phyloP scores from a whole-genome alignment of 2,797 vertebrate genomes.

The Acanthurus lineatus region DNA sequence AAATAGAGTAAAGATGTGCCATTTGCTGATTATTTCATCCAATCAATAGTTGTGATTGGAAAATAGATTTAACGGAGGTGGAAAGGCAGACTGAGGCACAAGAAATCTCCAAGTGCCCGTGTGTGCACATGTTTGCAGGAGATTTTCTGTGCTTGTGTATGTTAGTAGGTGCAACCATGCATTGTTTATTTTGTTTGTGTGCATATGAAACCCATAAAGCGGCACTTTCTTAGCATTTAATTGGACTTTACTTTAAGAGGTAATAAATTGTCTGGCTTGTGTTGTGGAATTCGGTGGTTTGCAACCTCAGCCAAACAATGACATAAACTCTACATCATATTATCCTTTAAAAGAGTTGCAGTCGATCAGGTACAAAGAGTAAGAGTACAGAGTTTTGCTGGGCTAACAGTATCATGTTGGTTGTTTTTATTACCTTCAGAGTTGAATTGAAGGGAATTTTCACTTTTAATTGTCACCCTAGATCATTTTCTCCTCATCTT shows the following conservation, averaged over 20 bases:
- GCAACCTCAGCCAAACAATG: slow-evolving; percentile 33
- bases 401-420: neutral
- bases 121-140: neutral
- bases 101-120: slow-evolving; percentile 18
- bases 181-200: slow-evolving; percentile 31
- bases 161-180: slow-evolving; percentile 7
- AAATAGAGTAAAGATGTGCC: slow-evolving; percentile 83
- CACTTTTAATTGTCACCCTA: slow-evolving; percentile 9
- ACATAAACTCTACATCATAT: slow-evolving; percentile 24
- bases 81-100: slow-evolving; percentile 15
- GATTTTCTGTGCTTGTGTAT: neutral
- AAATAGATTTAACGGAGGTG: slow-evolving; percentile 56
- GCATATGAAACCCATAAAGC: slow-evolving; percentile 33
- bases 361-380: no score
- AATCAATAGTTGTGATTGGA: slow-evolving; percentile 85
- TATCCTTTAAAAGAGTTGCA: neutral
- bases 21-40: slow-evolving; percentile 77
- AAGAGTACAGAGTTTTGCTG: neutral
- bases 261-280: slow-evolving; percentile 28
- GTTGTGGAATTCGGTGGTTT: slow-evolving; percentile 32
- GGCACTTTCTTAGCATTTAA: slow-evolving; percentile 20
- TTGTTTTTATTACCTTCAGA: slow-evolving; percentile 8
- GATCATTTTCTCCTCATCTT: slow-evolving; percentile 12
- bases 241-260: slow-evolving; percentile 45
- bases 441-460: neutral